Conservation (phyloP, 2,888 invertebrate species). For the Cosmia trapezina region DNA sequence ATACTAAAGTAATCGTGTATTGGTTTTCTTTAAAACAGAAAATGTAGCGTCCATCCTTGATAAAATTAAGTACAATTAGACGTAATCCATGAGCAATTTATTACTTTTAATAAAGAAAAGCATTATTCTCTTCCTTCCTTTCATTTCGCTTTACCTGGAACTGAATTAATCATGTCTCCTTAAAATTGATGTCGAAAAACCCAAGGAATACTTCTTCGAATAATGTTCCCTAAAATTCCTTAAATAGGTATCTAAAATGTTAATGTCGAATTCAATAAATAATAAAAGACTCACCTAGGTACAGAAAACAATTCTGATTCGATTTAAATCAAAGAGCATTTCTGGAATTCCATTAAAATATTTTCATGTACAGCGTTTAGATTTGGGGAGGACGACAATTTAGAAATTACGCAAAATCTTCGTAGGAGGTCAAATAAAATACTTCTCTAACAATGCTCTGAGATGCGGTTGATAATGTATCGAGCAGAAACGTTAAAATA, state of each 20-base stretch:
- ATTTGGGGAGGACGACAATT: constrained; percentile 49
- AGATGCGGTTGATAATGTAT: constrained; percentile 23
- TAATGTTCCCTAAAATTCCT: constrained; percentile 20
- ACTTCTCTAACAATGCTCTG: constrained; percentile 18
- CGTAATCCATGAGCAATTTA: constrained; percentile 9
- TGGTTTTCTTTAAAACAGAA: constrained; percentile 3
- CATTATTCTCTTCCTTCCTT: neutral
- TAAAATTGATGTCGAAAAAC: constrained; percentile 25
- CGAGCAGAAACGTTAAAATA: constrained; percentile 1
- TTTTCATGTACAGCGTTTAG: constrained; percentile 46
- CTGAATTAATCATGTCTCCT: constrained; percentile 38
- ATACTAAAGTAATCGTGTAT: neutral
- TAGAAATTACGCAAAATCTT: constrained; percentile 34
- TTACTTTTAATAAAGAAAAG: constrained; percentile 28
- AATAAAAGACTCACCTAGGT: constrained; percentile 49
- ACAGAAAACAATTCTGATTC: constrained; percentile 51
- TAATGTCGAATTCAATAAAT: constrained; percentile 54
- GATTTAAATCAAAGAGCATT: constrained; percentile 63
- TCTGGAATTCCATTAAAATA: constrained; percentile 59
- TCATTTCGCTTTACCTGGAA: constrained; percentile 4
- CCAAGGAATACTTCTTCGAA: constrained; percentile 14
- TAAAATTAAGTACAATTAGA: neutral
- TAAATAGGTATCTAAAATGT: constrained; percentile 24
- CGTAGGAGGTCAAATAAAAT: constrained; percentile 19
- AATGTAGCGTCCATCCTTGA: neutral